These are phyloP conservation scores for Radopholus similis DNA, from an alignment of 1,140 invertebrate genomes.

Conservation along the genomic window DNA sequence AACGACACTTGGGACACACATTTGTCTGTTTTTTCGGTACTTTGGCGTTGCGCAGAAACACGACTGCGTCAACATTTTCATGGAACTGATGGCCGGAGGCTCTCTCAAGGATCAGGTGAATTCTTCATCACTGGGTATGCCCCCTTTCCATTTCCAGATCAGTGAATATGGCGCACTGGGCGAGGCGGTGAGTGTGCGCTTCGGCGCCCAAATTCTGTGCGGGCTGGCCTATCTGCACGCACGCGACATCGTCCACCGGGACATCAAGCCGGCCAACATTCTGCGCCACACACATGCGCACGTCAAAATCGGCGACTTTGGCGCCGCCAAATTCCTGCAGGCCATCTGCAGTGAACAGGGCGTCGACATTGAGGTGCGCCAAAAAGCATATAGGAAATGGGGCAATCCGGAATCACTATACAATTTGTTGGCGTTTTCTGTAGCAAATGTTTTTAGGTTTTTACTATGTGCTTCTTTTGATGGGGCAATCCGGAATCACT, in stretches of 20 bases:
- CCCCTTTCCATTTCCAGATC: slow-evolving; percentile 39
- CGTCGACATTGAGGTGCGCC: slow-evolving; percentile 28
- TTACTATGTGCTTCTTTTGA: too few species aligned
- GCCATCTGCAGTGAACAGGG: slow-evolving; percentile 46
- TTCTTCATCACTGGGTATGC: too few species aligned
- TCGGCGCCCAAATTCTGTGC: slow-evolving; percentile 31
- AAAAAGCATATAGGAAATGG: too few species aligned
- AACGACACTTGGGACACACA: too few species aligned
- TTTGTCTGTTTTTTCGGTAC: too few species aligned
- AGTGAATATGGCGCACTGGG: slow-evolving; percentile 42
- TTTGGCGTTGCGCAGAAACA: slow-evolving; percentile 27
- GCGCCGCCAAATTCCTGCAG: slow-evolving; percentile 41
- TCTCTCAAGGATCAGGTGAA: slow-evolving; percentile 38
- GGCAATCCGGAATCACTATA: too few species aligned
- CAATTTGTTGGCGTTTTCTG: not conserved
- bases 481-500: too few species aligned
- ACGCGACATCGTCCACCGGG: slow-evolving; percentile 36
- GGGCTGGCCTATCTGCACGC: slow-evolving; percentile 37
- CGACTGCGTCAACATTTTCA: slow-evolving; percentile 42
- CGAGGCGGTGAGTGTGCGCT: slow-evolving; percentile 28
- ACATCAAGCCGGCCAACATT: slow-evolving; percentile 47
- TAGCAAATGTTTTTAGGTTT: too few species aligned
- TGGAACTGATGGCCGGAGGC: slow-evolving; percentile 45
- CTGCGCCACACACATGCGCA: slow-evolving; percentile 35
- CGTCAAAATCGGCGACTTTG: slow-evolving; percentile 43